These are phyloP conservation scores for Spinibarbus caldwelli DNA, from an alignment of 2,797 vertebrate species.

Conservation along the genomic window DNA sequence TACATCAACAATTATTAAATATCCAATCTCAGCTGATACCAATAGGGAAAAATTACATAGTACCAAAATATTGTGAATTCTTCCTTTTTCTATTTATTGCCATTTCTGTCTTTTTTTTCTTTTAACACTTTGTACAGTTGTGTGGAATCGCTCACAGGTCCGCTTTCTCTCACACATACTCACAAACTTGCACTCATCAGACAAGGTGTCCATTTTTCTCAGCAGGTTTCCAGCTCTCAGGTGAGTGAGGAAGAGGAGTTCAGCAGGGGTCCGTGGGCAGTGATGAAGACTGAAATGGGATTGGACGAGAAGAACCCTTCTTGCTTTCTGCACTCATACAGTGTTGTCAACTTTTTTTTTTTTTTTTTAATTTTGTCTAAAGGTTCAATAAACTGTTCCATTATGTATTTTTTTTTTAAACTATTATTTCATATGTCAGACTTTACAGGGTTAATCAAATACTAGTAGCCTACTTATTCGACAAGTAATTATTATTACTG, in stretches of 20 bases:
- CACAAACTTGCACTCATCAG: background rate
- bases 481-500: no score
- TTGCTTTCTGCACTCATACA: constrained; percentile 91
- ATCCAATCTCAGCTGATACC: no score
- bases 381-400: no score
- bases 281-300: constrained; percentile 89
- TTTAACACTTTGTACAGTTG: no score
- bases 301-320: constrained; percentile 87
- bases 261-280: constrained; percentile 84
- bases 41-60: background rate
- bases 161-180: background rate
- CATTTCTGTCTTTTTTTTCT: no score
- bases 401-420: background rate
- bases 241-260: constrained; percentile 84
- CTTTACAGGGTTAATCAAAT: no score
- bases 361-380: background rate
- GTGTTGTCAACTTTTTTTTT: constrained; percentile 69
- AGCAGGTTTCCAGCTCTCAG: constrained; percentile 82
- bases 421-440: background rate
- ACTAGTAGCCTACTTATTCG: background rate
- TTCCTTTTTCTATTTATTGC: no score
- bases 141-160: background rate
- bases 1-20: background rate
- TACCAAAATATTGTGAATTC: background rate
- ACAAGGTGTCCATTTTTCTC: accelerated